Base-by-base conservation (phyloP, 2,888 invertebrate species). In the Diaprepes abbreviatus region DNA sequence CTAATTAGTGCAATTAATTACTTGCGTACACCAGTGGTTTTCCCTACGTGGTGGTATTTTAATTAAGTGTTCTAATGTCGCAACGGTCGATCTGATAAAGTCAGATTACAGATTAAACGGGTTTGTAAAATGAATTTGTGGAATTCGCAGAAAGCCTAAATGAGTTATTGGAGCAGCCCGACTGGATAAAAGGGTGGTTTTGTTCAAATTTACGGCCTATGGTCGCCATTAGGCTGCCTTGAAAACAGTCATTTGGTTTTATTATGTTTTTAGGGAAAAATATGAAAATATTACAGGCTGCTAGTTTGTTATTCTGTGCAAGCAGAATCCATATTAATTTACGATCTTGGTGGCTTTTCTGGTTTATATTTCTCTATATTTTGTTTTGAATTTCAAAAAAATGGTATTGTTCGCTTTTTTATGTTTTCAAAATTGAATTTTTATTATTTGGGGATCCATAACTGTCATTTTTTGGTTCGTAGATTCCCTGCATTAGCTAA, bases 111-210 rank as follows among this genome's bases (percentile, higher is more conserved):
- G 60, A 70, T 70, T 66, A 66, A 66, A 52, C 57, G 57, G 65
- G 54, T 66, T 55, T 45, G 66, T 19, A 45, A 65, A 70, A 70
- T 70, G 59, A 70, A 70, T 70, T 70, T 70, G 66, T 57, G 70
- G 66, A 70, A 70, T 70, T 66, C 62, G 62, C 33, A 66, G 69
- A 63, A 66, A 70, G 57, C 45, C 70, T 62, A 66, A 70, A 70
- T 70, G 66, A 70, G 57, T 70, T 70, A 70, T 70, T 57, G 62
- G 57, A 58, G 35, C 55, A 40, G 45, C 38, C 19, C 38, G 19
- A 60, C 66, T 60, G 58, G 40, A 66, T 50, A 66, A 52, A 66
- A 60, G 59, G 64, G 68, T 52, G 63, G 48, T 64, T 66, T 58
- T 21, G 38, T 24, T 14, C 16, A 60, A 58, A 68, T 68, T 68